Evolutionary conservation across 2,113 vertebrate species (phyloP), one percentile per base, ranked within the genome.

Genomic region (Noctilio leporinus): DNA sequence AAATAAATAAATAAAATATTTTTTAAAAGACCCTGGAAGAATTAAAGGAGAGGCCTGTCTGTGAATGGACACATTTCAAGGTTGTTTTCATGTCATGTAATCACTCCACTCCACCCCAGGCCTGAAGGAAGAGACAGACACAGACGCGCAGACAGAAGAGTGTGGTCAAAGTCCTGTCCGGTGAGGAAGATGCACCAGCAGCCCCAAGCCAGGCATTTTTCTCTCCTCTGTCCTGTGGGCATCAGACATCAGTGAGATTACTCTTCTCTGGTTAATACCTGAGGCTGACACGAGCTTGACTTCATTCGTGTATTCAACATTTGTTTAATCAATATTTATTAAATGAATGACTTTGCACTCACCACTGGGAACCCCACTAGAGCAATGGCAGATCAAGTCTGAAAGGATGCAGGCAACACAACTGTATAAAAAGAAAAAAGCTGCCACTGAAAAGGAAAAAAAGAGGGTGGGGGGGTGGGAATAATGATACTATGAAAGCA

Each of bases 321-420:
- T n/a, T n/a, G n/a, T n/a, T n/a, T n/a, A n/a, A 90, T 7, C 69
- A 12, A 17, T 59, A 67, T 45, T 95, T 86, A 75, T 40, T 84
- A 89, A 93, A 72, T 77, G 51, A 86, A 55, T 67, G 40, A n/a
- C 16, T 96, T 89, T 86, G 45, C 28, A 94, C 33, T 93, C 77
- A 57, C 12, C 38, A 2, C 15, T 45, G 51, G 35, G 38, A 35
- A 38, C 16, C 12, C 33, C 30, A 28, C 53, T 19, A 65, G 57
- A 94, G 57, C 14, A 6, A 82, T 43, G 16, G 20, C 15, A 28
- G 30, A 81, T 77, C 43, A 82, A 86, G 20, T 62, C 53, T 82
- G 57, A 91, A n/a, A 69, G 4, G 47, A 11, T 43, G 47, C 8
- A 77, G 33, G 16, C 38, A 84, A 65, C 15, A 53, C 4, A 85